phyloP scores from a whole-genome alignment of 2,888 invertebrate species.

The Parnassius mnemosyne region DNA sequence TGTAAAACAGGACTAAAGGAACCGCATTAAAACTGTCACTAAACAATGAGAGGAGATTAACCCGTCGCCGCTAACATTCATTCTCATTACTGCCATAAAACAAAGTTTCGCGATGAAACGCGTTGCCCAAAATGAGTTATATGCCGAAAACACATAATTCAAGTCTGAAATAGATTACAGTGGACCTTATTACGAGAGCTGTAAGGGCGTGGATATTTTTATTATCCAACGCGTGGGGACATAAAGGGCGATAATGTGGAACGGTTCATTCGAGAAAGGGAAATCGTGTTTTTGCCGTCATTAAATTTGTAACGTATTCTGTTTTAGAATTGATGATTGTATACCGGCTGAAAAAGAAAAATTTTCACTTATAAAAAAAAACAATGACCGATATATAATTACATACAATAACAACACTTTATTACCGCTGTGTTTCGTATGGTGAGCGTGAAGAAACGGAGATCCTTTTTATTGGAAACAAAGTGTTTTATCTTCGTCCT shows the following conservation, averaged over 20 bases:
- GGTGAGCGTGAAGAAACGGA: too few species aligned
- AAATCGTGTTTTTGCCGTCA: conserved; percentile 17
- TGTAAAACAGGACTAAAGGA: conserved; percentile 1
- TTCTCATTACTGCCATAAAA: conserved; percentile 35
- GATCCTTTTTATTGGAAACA: too few species aligned
- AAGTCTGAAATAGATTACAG: conserved; percentile 34
- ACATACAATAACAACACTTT: too few species aligned
- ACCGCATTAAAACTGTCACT: conserved; percentile 25
- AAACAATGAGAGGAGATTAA: conserved; percentile 34
- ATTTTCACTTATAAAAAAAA: too few species aligned
- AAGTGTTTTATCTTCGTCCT: too few species aligned
- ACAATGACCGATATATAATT: too few species aligned
- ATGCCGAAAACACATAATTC: conserved; percentile 36
- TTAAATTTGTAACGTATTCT: conserved; percentile 21
- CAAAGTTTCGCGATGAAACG: conserved; percentile 24
- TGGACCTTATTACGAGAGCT: conserved; percentile 23
- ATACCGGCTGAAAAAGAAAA: background rate
- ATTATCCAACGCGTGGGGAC: conserved; percentile 1
- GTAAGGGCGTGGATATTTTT: conserved; percentile 5
- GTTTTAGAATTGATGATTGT: conserved; percentile 27
- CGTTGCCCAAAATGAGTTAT: conserved; percentile 33
- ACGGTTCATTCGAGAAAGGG: conserved; percentile 14
- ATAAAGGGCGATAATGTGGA: conserved; percentile 16
- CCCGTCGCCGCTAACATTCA: conserved; percentile 33
- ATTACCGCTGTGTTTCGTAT: too few species aligned